These are phyloP conservation scores for Nibea albiflora DNA, from an alignment of 2,113 vertebrate species.

Conservation along the genomic window DNA sequence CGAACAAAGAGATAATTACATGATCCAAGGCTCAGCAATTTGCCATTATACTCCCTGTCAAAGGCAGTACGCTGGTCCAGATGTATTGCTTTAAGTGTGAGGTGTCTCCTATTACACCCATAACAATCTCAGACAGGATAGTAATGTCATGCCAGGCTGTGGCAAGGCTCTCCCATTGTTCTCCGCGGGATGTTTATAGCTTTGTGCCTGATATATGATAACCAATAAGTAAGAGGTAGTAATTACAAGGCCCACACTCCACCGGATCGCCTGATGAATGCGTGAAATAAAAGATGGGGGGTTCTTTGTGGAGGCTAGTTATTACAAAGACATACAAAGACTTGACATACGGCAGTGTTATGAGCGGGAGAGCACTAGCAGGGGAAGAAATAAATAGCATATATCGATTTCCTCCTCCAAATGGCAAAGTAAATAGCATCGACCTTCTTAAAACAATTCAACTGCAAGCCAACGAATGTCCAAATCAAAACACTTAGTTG, in stretches of 20 bases:
- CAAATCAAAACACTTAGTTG: constrained; percentile 58
- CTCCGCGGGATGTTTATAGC: constrained; percentile 76
- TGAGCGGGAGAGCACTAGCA: constrained; percentile 20
- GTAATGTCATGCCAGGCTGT: constrained; percentile 68
- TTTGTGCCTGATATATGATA: constrained; percentile 80
- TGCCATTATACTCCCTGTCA: constrained; percentile 72
- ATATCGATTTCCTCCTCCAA: constrained; percentile 68
- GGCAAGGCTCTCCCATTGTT: constrained; percentile 79
- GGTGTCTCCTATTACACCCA: constrained; percentile 80
- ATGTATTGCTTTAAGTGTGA: constrained; percentile 74
- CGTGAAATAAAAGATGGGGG: constrained; percentile 80
- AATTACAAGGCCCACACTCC: constrained; percentile 81
- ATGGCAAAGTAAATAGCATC: constrained; percentile 69
- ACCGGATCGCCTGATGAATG: constrained; percentile 70
- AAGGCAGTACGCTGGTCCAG: constrained; percentile 65
- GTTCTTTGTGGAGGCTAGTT: constrained; percentile 64
- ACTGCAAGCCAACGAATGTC: constrained; percentile 50
- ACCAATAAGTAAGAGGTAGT: constrained; percentile 80
- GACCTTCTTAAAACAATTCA: constrained; percentile 72
- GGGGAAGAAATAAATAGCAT: constrained; percentile 67
- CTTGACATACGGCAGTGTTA: constrained; percentile 55
- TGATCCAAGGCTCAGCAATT: constrained; percentile 68
- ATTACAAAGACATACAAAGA: constrained; percentile 71
- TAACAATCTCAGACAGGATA: constrained; percentile 78
- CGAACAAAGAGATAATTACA: constrained; percentile 75